phyloP scores from a whole-genome alignment of 2,797 vertebrate species.

The Chelmon rostratus region DNA sequence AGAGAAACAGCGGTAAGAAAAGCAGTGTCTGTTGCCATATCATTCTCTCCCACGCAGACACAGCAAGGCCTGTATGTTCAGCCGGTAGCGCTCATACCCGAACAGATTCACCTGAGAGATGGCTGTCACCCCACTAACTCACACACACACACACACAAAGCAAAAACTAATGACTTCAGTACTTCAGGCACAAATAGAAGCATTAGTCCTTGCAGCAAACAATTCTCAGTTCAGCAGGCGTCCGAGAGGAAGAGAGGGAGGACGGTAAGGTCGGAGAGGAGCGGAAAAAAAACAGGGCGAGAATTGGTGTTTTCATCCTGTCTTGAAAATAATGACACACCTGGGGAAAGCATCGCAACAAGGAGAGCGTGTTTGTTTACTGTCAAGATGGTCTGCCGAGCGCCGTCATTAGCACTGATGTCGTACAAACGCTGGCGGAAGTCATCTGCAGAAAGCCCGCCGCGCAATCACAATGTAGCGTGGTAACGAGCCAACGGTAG shows the following conservation, averaged over 20 bases:
- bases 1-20: neutral
- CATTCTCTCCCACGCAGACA: slow-evolving; percentile 17
- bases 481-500: neutral
- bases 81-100: neutral
- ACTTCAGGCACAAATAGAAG: slow-evolving; percentile 33
- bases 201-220: slow-evolving; percentile 27
- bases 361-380: slow-evolving; percentile 46
- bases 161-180: slow-evolving; percentile 43
- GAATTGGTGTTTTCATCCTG: slow-evolving; percentile 47
- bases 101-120: neutral
- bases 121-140: neutral
- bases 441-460: neutral
- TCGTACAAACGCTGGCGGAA: slow-evolving; percentile 8
- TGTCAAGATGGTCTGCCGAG: slow-evolving; percentile 28
- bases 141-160: slow-evolving; percentile 10
- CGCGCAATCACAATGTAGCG: neutral
- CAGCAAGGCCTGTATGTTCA: neutral
- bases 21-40: slow-evolving; percentile 27
- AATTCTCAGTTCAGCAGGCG: slow-evolving; percentile 39
- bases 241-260: slow-evolving; percentile 10
- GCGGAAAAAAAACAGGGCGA: neutral
- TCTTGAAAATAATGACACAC: slow-evolving; percentile 64
- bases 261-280: neutral
- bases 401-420: slow-evolving; percentile 34
- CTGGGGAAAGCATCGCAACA: slow-evolving; percentile 46